These are phyloP conservation scores for Noturus placidus DNA, from an alignment of 2,113 vertebrate genomes.

Conservation along the genomic window DNA sequence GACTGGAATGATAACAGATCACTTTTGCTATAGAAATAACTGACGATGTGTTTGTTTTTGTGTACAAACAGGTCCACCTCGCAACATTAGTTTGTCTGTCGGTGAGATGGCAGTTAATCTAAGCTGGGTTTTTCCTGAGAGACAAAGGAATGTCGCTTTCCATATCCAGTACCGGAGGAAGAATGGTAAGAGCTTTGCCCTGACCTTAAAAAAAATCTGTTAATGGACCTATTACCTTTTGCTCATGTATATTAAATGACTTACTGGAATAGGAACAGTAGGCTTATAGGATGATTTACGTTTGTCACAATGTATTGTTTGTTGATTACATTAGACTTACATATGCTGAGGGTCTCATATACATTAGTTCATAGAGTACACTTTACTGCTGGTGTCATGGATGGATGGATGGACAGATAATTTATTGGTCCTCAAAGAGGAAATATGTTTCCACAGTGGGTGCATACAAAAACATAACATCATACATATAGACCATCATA, in stretches of 20 bases:
- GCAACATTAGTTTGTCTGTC: constrained; percentile 67
- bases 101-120: constrained; percentile 78
- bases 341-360: not conserved
- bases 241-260: constrained; percentile 6
- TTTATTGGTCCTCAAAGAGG: too few species aligned
- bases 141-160: constrained; percentile 76
- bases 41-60: constrained; percentile 12
- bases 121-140: constrained; percentile 78
- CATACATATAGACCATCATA: too few species aligned
- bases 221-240: constrained; percentile 6
- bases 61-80: constrained; percentile 61
- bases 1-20: not conserved
- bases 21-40: not conserved
- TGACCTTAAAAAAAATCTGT: not conserved
- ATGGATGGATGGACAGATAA: too few species aligned
- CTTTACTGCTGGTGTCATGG: not conserved
- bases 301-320: not conserved
- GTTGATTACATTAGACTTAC: not conserved
- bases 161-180: constrained; percentile 74
- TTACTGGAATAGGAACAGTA: not conserved
- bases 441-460: too few species aligned
- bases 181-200: constrained; percentile 58
- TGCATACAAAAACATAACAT: too few species aligned
- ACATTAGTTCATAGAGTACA: not conserved
- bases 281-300: not conserved